phyloP scores from a whole-genome alignment of 2,113 vertebrate genomes.

The Fregata magnificens region DNA sequence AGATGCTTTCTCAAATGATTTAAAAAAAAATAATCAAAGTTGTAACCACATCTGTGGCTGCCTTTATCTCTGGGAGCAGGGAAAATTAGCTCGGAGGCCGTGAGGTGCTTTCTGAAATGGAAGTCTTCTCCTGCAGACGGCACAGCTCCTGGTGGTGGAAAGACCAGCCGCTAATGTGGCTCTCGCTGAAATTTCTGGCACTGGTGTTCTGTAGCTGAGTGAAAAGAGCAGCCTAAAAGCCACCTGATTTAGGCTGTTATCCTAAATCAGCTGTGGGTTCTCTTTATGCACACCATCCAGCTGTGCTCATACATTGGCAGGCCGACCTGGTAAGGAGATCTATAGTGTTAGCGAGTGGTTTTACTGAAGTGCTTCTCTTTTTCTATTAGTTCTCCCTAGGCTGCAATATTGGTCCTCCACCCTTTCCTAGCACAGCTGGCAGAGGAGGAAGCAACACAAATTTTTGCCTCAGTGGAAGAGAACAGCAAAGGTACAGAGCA shows the following conservation, averaged over 20 bases:
- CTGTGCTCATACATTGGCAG: slow-evolving; percentile 26
- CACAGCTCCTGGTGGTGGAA: not conserved
- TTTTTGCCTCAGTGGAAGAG: not conserved
- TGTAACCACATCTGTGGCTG: slow-evolving; percentile 9
- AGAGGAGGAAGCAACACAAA: not conserved
- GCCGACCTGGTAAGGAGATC: slow-evolving; percentile 37
- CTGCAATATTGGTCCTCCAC: not conserved
- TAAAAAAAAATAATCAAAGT: slow-evolving; percentile 17
- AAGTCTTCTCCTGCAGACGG: not conserved
- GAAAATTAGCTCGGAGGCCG: not conserved
- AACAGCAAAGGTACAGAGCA: not conserved
- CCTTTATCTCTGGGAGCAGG: not conserved
- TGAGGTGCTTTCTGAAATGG: slow-evolving; percentile 11
- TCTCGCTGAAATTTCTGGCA: not conserved
- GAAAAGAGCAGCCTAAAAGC: slow-evolving; percentile 20
- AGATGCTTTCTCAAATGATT: slow-evolving; percentile 26
- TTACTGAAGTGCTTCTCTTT: slow-evolving; percentile 39
- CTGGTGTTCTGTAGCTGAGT: not conserved
- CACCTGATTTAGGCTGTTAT: not conserved
- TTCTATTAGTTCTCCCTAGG: not conserved
- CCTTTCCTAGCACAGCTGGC: slow-evolving; percentile 2
- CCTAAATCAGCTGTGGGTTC: not conserved
- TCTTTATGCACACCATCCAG: slow-evolving; percentile 49
- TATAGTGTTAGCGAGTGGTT: slow-evolving; percentile 24
- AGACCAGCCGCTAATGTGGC: slow-evolving; percentile 15